phyloP scores from a whole-genome alignment of 2,888 invertebrate species.

The Disparrhopalites patrizii region DNA sequence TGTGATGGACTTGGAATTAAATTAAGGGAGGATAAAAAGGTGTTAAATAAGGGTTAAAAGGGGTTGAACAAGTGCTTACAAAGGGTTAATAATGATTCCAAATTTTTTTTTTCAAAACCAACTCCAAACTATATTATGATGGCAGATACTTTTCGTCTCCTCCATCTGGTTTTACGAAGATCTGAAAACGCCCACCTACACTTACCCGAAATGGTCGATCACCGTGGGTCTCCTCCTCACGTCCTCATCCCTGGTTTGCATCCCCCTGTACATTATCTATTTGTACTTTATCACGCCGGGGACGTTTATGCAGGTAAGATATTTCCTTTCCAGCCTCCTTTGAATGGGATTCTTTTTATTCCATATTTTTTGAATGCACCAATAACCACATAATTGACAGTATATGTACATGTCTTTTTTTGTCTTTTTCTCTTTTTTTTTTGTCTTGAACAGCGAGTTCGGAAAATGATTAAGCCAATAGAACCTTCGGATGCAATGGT shows the following conservation, averaged over 20 bases:
- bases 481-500: slow-evolving; percentile 50
- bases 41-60: too few relatives aligned
- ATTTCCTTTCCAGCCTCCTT: neutral
- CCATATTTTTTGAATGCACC: neutral
- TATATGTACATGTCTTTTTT: neutral
- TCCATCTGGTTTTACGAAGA: slow-evolving; percentile 76
- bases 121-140: too few relatives aligned
- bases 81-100: too few relatives aligned
- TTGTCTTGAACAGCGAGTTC: slow-evolving; percentile 53
- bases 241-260: slow-evolving; percentile 76
- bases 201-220: slow-evolving; percentile 77
- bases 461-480: slow-evolving; percentile 56
- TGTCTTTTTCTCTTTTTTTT: neutral
- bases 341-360: neutral
- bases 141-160: slow-evolving; percentile 73
- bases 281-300: slow-evolving; percentile 69
- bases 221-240: slow-evolving; percentile 77
- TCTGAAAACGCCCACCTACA: slow-evolving; percentile 63
- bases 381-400: too few relatives aligned
- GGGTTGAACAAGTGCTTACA: too few relatives aligned
- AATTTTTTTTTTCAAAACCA: slow-evolving; percentile 17
- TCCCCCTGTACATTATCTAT: slow-evolving; percentile 78
- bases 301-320: slow-evolving; percentile 54
- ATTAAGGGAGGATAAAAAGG: too few relatives aligned
- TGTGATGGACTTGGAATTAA: too few relatives aligned